phyloP scores from a whole-genome alignment of 2,888 invertebrate species.

The Platycheirus rosarum region DNA sequence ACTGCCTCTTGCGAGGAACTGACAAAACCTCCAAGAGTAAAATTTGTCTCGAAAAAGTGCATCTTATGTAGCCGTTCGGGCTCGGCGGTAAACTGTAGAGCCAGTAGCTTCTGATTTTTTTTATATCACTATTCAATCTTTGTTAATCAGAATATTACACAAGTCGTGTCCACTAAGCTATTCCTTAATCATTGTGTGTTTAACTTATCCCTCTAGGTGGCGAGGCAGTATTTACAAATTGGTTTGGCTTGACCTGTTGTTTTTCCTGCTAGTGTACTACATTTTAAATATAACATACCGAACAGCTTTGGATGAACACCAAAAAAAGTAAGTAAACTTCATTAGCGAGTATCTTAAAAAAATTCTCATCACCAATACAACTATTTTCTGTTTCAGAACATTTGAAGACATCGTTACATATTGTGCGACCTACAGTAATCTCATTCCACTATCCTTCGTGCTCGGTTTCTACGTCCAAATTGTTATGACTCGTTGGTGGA shows the following conservation, averaged over 20 bases:
- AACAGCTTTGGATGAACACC: slow-evolving; percentile 86
- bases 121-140: too few species aligned
- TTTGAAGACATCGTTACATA: slow-evolving; percentile 93
- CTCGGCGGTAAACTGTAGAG: too few species aligned
- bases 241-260: slow-evolving; percentile 93
- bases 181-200: too few species aligned
- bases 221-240: slow-evolving; percentile 97
- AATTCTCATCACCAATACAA: slow-evolving; percentile 1
- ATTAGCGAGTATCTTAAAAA: neutral
- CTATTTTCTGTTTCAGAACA: slow-evolving; percentile 83
- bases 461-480: slow-evolving; percentile 96
- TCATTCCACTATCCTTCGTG: slow-evolving; percentile 96
- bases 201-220: slow-evolving; percentile 88
- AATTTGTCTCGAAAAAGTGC: too few species aligned
- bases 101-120: too few species aligned
- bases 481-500: slow-evolving; percentile 97
- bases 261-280: slow-evolving; percentile 91
- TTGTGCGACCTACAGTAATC: slow-evolving; percentile 92
- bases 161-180: too few species aligned
- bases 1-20: too few species aligned
- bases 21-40: too few species aligned
- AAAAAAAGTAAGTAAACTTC: slow-evolving; percentile 86
- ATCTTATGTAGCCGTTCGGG: too few species aligned
- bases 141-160: too few species aligned
- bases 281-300: slow-evolving; percentile 90